Evolutionary conservation across 2,113 vertebrate genomes (phyloP), one percentile per base, ranked within the genome.

Genomic region (Turdus rufiventris): DNA sequence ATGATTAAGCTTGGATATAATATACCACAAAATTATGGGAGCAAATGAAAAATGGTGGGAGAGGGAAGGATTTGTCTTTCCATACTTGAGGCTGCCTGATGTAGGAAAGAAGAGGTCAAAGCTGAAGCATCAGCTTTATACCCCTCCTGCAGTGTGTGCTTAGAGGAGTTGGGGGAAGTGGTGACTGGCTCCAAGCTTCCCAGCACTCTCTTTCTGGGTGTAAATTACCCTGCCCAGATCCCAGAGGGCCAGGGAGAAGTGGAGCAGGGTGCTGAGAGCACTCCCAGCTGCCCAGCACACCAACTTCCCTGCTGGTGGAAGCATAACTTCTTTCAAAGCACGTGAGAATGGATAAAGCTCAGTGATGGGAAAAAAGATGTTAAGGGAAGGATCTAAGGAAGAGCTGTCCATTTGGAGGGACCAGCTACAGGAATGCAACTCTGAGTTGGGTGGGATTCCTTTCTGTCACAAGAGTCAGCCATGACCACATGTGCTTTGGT

Each of bases 1-100:
- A 93, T 83, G 24, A 86, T 87, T 72, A 89, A 95, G 73, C 77
- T 76, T 85, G 36, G 58, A 80, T 67, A 80, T 93, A 92, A 91
- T 92, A 93, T 40, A 93, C n/a, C 66, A 92, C 79, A 90, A 95
- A 91, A 83, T 76, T 81, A 93, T 96, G 95, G 58, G 79, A 87
- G 82, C 91, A 97, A 96, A 94, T 61, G 17, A 95, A 93, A 94
- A 92, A 76, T 79, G 79, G 87, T 73, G 68, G 38, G 45, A 95
- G 51, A 80, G 2, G 79, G 83, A 96, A 94, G 75, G 78, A 74
- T 54, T 76, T 50, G 47, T 88, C 76, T 57, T 72, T 93, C 89
- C 91, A 43, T n/a, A 71, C 28, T 70, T 66, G 54, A 45, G 62
- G 26, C 63, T 83, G 60, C 34, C 33, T 18, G 28, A 38, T 38